These are phyloP conservation scores for Tympanuchus pallidicinctus DNA, from an alignment of 2,113 vertebrate species.

Conservation along the genomic window DNA sequence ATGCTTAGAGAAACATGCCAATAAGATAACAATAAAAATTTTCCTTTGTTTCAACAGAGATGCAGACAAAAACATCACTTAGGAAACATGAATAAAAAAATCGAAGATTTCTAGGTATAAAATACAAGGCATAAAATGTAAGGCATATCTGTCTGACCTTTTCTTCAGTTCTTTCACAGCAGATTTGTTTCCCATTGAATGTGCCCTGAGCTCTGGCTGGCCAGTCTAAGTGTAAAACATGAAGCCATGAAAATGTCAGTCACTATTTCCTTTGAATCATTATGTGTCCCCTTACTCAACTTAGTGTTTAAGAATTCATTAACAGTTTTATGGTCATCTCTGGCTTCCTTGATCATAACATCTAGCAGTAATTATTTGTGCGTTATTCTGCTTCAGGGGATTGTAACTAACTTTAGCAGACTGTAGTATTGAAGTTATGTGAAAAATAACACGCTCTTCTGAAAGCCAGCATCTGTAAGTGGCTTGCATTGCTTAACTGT, in stretches of 20 bases:
- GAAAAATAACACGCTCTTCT: not conserved
- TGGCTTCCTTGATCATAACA: not conserved
- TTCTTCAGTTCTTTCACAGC: not conserved
- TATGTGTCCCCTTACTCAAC: fast-evolving
- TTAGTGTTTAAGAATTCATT: not conserved
- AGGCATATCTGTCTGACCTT: not conserved
- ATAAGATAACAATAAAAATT: not conserved
- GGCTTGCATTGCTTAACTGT: not conserved
- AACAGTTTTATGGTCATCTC: not conserved
- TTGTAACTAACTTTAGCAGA: not conserved
- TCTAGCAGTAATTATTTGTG: not conserved
- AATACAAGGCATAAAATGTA: not conserved
- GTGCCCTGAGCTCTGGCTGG: not conserved
- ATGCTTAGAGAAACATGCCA: not conserved
- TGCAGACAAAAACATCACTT: not conserved
- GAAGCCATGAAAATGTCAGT: not conserved
- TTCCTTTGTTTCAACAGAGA: not conserved
- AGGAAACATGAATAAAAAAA: not conserved
- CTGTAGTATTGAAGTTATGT: not conserved
- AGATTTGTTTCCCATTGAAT: not conserved
- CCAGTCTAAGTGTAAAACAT: not conserved
- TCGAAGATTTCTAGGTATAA: not conserved
- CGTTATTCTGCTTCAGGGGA: not conserved
- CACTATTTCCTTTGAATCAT: not conserved
- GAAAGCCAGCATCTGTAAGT: not conserved